Evolutionary conservation across 1,140 invertebrate species (phyloP).

Genomic region (Thaumetopoea pityocampa): DNA sequence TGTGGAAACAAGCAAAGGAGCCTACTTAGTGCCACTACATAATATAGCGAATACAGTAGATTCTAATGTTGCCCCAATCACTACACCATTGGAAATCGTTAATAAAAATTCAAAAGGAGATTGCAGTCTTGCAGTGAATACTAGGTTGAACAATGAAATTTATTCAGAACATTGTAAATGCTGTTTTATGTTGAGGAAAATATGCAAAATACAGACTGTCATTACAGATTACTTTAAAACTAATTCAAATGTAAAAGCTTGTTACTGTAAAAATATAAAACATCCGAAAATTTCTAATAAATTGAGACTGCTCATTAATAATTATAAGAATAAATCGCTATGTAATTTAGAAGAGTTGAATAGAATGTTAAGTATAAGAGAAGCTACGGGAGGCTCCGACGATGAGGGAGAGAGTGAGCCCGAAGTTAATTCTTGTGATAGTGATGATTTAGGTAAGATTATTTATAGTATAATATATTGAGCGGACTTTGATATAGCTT

Average conservation of each 20-base stretch:
- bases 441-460: constrained; percentile 39
- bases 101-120: neutral
- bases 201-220: constrained; percentile 35
- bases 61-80: constrained; percentile 18
- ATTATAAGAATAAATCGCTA: constrained; percentile 28
- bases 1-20: constrained; percentile 26
- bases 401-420: constrained; percentile 1
- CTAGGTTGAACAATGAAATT: neutral
- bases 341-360: constrained; percentile 24
- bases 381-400: neutral
- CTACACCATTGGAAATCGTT: constrained; percentile 17
- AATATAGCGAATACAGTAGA: constrained; percentile 28
- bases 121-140: constrained; percentile 5
- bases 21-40: constrained; percentile 29
- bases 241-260: constrained; percentile 14
- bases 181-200: constrained; percentile 38
- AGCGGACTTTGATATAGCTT: no score
- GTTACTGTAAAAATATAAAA: constrained; percentile 33
- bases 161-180: constrained; percentile 40
- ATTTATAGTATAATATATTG: neutral
- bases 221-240: constrained; percentile 48
- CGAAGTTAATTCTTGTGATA: constrained; percentile 9
- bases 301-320: constrained; percentile 37
- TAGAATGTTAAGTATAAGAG: constrained; percentile 9
- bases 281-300: constrained; percentile 42